Base-by-base conservation (phyloP, 1,140 invertebrate species). In the Lucilia sericata region DNA sequence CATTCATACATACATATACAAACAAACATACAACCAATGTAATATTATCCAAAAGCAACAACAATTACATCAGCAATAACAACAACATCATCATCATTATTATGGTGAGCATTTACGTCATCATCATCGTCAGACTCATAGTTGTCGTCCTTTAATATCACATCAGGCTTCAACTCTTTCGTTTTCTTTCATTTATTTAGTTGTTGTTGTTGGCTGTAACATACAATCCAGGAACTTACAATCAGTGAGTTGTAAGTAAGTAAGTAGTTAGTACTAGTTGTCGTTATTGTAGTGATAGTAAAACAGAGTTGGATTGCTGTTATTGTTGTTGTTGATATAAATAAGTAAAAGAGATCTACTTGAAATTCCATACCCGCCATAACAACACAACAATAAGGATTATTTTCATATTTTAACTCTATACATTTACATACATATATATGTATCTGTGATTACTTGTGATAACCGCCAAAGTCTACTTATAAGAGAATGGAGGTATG, bases 331-430 rank as follows among this genome's bases (percentile, higher is more conserved):
- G 25, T 30, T 30, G 25, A 30, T 42, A 42, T 42, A 42, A 42
- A 42, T 42, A 42, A 42, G n/a, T 70, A 21, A 70, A 70, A 80
- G 42, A 80, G 76, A 51, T 80, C 76, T 80, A 80, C 76, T 80
- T 80, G 42, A 80, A 49, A 80, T 80, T 80, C 76, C 76, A 80
- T 80, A 49, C 42, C 76, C 19, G 42, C 42, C 76, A 80, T 80
- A 80, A 80, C 76, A 49, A 80, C 76, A 80, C 25, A 80, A 80
- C 76, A 80, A 80, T 80, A 80, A 21, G 76, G 19, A 47, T 80
- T 80, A 42, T 80, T 80, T 80, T 80, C 42, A 80, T 80, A 80
- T 80, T 80, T 80, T 49, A 25, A 30, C n/a, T 49, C n/a, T 19
- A 25, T 42, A 42, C 42, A 42, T 42, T 30, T 30, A 30, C 25